Evolutionary conservation across 2,888 invertebrate genomes (phyloP).

Genomic region (Leptopterna dolabrata): DNA sequence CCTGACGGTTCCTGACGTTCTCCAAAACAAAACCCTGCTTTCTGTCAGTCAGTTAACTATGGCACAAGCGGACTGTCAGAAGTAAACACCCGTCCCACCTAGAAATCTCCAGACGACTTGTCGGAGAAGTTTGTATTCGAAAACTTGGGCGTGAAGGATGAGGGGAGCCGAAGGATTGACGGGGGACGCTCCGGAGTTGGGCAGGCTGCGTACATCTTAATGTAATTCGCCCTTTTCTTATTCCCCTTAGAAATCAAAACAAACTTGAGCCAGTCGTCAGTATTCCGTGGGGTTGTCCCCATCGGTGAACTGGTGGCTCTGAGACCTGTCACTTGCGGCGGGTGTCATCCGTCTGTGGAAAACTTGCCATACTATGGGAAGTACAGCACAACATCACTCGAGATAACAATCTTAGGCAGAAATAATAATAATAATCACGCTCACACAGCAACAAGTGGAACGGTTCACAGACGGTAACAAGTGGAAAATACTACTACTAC

Average conservation of each 20-base stretch:
- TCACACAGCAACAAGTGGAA: too few relatives aligned
- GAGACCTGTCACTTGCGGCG: not conserved
- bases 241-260: conserved; percentile 27
- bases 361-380: not conserved
- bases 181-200: not conserved
- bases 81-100: not conserved
- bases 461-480: too few relatives aligned
- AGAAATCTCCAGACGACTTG: not conserved
- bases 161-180: not conserved
- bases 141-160: conserved; percentile 27
- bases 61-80: not conserved
- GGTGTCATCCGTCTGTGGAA: not conserved
- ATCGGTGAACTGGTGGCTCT: not conserved
- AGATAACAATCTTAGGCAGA: too few relatives aligned
- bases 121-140: conserved; percentile 15
- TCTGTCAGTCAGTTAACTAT: not conserved
- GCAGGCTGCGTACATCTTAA: conserved; percentile 17
- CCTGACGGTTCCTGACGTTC: not conserved
- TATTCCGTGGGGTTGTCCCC: not conserved
- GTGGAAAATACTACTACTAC: too few relatives aligned
- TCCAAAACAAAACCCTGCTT: not conserved
- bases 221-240: conserved; percentile 18
- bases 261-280: conserved; percentile 21
- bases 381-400: too few relatives aligned
- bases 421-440: too few relatives aligned